Base-by-base conservation (phyloP, 2,113 vertebrate genomes). In the Antechinus flavipes region DNA sequence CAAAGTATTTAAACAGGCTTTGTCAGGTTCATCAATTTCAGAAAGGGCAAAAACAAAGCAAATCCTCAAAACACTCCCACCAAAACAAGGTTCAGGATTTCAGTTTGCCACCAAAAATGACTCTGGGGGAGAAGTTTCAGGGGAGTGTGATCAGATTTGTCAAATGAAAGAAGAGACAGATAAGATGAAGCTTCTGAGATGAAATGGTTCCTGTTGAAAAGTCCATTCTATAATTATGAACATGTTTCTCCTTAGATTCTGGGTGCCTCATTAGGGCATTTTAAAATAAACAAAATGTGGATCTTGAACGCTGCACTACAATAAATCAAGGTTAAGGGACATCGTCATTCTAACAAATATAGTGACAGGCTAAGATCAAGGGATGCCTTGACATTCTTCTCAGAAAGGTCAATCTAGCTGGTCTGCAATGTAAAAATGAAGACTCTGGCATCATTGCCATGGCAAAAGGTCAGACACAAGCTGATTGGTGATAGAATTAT, bases 401-500 rank as follows among this genome's bases (percentile, higher is more conserved):
- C 99, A 99, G 97, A 99, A 99, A 99, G 99, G 99, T 99, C 99
- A 99, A 99, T 99, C 99, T 99, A 99, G 99, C 98, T 99, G 99
- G 98, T 99, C 99, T 98, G 99, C 99, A 97, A 99, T 99, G 99
- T 99, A 99, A 99, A 99, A 99, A 99, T 99, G 99, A 99, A 98
- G 98, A 98, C 98, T 98, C 98, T 99, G 98, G 99, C 99, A 99
- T 99, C 99, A 99, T 99, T 98, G 99, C 99, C 99, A 99, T 99
- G 99, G 99, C 98, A 99, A 99, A 99, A 99, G 99, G 99, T 99
- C 99, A 99, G 99, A 99, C 99, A 99, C 99, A 99, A 99, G 99
- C 99, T 99, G 99, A 99, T 99, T 99, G 99, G 99, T 99, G 99
- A 99, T 99, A 99, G 99, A 99, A 99, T 99, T 99, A 99, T 99